Conservation (phyloP, 1,140 invertebrate species). For the Protaetia brevitarsis region DNA sequence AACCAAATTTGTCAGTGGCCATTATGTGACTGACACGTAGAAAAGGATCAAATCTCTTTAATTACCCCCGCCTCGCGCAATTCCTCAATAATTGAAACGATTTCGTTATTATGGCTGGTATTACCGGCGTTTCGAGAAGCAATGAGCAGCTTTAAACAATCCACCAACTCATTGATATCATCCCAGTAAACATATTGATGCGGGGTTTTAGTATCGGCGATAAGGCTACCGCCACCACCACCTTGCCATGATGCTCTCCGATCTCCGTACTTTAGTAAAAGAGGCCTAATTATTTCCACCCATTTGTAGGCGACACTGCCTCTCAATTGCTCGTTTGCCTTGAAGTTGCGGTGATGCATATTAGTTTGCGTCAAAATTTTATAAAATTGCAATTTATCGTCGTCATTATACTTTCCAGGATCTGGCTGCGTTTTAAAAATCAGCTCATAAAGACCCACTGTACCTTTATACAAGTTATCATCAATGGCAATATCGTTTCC, state of each 20-base stretch:
- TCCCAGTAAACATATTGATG: conserved; percentile 7
- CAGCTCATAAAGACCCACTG: conserved; percentile 20
- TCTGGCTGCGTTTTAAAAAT: background rate
- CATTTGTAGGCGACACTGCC: background rate
- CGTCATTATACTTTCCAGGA: background rate
- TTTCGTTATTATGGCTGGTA: conserved; percentile 5
- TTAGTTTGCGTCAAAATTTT: conserved; percentile 9
- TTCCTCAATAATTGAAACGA: conserved; percentile 5
- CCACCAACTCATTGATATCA: conserved; percentile 20
- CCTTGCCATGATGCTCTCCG: background rate
- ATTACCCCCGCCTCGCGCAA: background rate
- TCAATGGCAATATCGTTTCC: conserved; percentile 15
- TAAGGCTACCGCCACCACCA: background rate
- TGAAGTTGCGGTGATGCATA: background rate
- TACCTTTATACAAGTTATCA: background rate
- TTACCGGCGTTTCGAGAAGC: background rate
- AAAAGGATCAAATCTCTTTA: background rate
- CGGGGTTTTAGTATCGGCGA: background rate
- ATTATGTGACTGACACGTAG: background rate
- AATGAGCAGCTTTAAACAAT: background rate
- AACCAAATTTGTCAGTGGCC: background rate
- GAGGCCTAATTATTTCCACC: background rate
- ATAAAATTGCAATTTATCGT: background rate
- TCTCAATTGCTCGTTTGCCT: background rate
- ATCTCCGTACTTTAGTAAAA: background rate